Evolutionary conservation across 2,888 invertebrate genomes (phyloP), one percentile per base, ranked within the genome.

Genomic region (Phaedon cochleariae): DNA sequence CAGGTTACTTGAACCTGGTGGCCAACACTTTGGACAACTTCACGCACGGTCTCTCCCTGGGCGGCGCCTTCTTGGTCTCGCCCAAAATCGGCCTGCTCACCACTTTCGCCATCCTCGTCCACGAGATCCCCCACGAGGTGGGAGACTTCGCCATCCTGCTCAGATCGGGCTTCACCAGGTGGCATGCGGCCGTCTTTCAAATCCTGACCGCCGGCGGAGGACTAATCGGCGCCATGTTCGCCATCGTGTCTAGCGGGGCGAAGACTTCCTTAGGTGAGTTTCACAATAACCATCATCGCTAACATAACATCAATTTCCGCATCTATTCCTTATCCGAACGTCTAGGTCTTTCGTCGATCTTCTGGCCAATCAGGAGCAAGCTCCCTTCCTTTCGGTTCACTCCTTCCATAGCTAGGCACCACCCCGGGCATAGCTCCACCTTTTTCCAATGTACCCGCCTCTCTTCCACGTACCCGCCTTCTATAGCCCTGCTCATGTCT

Each of bases 11-110:
- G 73, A 98, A 98, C 85, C 86, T 98, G 73, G 87, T 97, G 85
- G 97, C 98, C 2, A 99, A 99, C 84, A 92, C 95, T 9, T 95
- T 98, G 71, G 98, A 98, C 84, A 99, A 99, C 86, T 98, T 98
- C 85, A 97, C 98, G 0, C 98, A 99, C 83, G 98, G 98, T 0
- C 86, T 98, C 65, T 98, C 98, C 0, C 94, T 98, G 9, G 98
- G 97, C n/a, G 98, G 97, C 0, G 97, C 97, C 18, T 99, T 97
- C 85, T 86, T 97, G 55, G 94, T 97, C 21, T 96, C 97, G 5
- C 91, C 93, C 76, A 84, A 96, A 78, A 91, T 97, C 60, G 98
- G 98, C 0, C 81, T 94, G 9, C 86, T 98, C 68, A 98, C 98
- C 10, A 98, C 98, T 0, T 91, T 96, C 80, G 97, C 98, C 53